A percentile compares a stretch with the other conserved stretches of the same genome.
These are phyloP conservation scores for Myoxocephalus aenaeus DNA, from an alignment of 2,797 vertebrate genomes.

Conservation along the genomic window DNA sequence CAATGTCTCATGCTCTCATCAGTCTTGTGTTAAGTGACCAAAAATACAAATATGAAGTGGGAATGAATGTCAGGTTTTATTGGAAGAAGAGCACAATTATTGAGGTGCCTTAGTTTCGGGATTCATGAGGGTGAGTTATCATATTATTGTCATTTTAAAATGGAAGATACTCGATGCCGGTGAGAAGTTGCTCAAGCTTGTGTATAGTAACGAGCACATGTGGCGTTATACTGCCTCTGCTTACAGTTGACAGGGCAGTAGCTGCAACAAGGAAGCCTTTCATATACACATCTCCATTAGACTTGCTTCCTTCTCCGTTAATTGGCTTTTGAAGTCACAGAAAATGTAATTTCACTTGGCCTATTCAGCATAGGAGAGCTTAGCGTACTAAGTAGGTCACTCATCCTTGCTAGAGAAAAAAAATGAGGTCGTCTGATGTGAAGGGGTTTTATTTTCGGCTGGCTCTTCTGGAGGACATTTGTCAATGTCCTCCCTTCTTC, in stretches of 20 bases:
- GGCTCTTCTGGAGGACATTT: slow-evolving; percentile 72
- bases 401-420: slow-evolving; percentile 66
- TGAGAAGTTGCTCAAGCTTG: slow-evolving; percentile 11
- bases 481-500: slow-evolving; percentile 65
- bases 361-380: slow-evolving; percentile 68
- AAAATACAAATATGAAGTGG: slow-evolving; percentile 38
- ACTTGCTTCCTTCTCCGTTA: slow-evolving; percentile 55
- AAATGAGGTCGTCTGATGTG: slow-evolving; percentile 71
- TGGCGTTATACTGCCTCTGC: slow-evolving; percentile 12
- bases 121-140: slow-evolving; percentile 23
- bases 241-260: slow-evolving; percentile 23
- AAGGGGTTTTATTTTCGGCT: slow-evolving; percentile 80
- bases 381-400: slow-evolving; percentile 82
- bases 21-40: slow-evolving; percentile 36
- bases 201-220: slow-evolving; percentile 27
- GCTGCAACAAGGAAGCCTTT: slow-evolving; percentile 68
- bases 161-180: slow-evolving; percentile 12
- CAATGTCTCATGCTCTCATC: slow-evolving; percentile 39
- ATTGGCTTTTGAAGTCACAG: slow-evolving; percentile 74
- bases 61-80: slow-evolving; percentile 24
- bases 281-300: slow-evolving; percentile 64
- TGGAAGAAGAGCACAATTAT: slow-evolving; percentile 15
- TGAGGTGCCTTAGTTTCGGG: slow-evolving; percentile 3
- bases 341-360: slow-evolving; percentile 73
- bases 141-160: slow-evolving; percentile 26